These are phyloP conservation scores for Drosophila kanekoi DNA, from an alignment of 2,888 invertebrate species.

Conservation along the genomic window DNA sequence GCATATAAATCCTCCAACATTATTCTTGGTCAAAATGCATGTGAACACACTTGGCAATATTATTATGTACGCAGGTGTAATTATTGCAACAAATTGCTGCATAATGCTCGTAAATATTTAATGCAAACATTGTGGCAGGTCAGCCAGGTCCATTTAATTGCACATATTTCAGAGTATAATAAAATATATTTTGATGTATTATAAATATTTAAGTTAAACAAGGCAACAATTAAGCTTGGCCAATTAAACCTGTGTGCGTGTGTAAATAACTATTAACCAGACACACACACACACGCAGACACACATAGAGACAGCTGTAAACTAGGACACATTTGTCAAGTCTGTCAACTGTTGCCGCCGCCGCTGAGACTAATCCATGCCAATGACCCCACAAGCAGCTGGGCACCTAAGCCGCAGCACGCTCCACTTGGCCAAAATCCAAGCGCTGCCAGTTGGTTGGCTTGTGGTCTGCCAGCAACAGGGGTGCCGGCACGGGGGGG, in stretches of 20 bases:
- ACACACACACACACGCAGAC: conserved; percentile 30
- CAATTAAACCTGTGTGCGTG: conserved; percentile 44
- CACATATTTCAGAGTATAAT: conserved; percentile 20
- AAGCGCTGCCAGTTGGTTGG: conserved; percentile 58
- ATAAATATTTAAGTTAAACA: conserved; percentile 50
- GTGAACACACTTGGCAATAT: not conserved
- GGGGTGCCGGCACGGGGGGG: not conserved
- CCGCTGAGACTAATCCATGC: conserved; percentile 58
- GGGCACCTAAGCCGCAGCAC: conserved; percentile 78
- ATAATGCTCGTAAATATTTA: conserved; percentile 10
- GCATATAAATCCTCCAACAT: too few species aligned
- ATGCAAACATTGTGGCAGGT: conserved; percentile 12
- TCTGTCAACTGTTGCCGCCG: conserved; percentile 71
- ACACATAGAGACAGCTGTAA: conserved; percentile 20
- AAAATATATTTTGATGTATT: conserved; percentile 41
- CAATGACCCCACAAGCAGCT: conserved; percentile 70
- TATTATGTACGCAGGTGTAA: not conserved
- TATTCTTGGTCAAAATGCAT: too few species aligned
- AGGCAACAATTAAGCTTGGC: conserved; percentile 51
- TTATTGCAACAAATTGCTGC: conserved; percentile 19
- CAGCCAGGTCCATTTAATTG: conserved; percentile 17
- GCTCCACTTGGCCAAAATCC: conserved; percentile 76
- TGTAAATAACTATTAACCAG: conserved; percentile 34
- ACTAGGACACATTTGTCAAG: conserved; percentile 67
- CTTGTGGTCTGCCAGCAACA: conserved; percentile 40